Evolutionary conservation across 2,797 vertebrate genomes (phyloP).

Genomic region (Simalia tracyae): DNA sequence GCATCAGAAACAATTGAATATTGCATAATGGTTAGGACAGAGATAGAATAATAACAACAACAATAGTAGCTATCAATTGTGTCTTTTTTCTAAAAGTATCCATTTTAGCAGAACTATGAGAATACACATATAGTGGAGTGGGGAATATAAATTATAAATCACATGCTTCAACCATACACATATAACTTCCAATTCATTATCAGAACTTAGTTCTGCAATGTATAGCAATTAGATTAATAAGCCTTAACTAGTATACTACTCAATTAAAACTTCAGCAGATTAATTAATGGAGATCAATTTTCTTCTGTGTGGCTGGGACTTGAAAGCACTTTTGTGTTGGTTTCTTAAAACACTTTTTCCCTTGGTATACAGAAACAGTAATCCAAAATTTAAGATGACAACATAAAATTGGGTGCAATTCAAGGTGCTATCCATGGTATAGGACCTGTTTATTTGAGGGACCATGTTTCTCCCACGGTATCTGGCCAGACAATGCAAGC

Average conservation of each 20-base stretch:
- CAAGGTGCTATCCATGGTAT: not conserved
- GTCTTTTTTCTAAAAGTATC: not conserved
- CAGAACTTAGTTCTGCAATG: not conserved
- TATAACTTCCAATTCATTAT: not conserved
- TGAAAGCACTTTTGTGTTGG: not conserved
- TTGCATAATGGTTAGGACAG: not conserved
- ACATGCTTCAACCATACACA: not conserved
- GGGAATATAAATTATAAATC: not conserved
- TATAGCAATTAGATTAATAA: not conserved
- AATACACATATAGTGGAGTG: not conserved
- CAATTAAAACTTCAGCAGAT: not conserved
- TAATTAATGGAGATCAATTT: not conserved
- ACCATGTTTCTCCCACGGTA: too few species aligned
- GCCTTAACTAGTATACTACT: not conserved
- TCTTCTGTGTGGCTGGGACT: not conserved
- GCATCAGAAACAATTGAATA: conserved; percentile 20
- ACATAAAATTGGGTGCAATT: too few species aligned
- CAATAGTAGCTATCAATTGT: not conserved
- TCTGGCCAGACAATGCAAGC: too few species aligned
- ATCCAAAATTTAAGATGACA: not conserved
- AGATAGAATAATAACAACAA: not conserved
- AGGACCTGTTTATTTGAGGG: too few species aligned
- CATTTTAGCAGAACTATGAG: not conserved
- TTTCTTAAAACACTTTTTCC: not conserved
- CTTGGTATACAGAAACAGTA: not conserved